A percentile compares a stretch with the other conserved stretches of the same genome.
phyloP scores from a whole-genome alignment of 2,888 invertebrate species.

The Melanchra persicariae region DNA sequence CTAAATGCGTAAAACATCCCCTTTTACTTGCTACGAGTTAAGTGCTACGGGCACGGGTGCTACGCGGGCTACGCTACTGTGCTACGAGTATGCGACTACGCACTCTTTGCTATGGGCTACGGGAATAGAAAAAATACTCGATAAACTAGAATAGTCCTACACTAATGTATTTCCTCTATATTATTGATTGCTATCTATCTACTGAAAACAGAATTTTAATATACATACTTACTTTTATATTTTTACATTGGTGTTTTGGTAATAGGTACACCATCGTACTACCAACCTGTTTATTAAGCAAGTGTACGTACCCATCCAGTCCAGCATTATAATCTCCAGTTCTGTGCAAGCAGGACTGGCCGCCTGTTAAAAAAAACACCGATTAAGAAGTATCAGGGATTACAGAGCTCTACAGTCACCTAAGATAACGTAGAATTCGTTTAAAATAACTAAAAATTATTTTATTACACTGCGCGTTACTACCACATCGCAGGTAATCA shows the following conservation, averaged over 20 bases:
- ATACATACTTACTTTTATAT: background rate
- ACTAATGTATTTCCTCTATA: background rate
- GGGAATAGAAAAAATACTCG: background rate
- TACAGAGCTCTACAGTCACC: too few species aligned
- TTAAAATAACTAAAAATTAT: too few species aligned
- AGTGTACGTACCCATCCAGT: constrained; percentile 95
- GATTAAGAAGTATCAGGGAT: background rate
- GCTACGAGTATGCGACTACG: background rate
- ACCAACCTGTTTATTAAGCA: background rate
- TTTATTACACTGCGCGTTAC: too few species aligned
- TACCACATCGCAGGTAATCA: too few species aligned
- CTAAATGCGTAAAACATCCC: too few species aligned
- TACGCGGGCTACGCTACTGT: constrained; percentile 9
- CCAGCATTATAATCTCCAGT: constrained; percentile 98
- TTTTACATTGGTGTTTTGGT: background rate
- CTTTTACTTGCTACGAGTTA: background rate
- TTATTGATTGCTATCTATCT: background rate
- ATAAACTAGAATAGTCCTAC: background rate
- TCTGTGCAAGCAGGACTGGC: constrained; percentile 99
- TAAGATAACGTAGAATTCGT: too few species aligned
- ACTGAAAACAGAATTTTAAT: background rate
- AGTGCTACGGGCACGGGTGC: constrained; percentile 13
- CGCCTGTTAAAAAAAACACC: constrained; percentile 92
- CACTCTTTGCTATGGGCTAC: too few species aligned
- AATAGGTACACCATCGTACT: background rate